Percentiles rank a stretch among this genome's conserved stretches.
phyloP scores from a whole-genome alignment of 2,797 vertebrate species.

The Xiphorhynchus erythropygius region DNA sequence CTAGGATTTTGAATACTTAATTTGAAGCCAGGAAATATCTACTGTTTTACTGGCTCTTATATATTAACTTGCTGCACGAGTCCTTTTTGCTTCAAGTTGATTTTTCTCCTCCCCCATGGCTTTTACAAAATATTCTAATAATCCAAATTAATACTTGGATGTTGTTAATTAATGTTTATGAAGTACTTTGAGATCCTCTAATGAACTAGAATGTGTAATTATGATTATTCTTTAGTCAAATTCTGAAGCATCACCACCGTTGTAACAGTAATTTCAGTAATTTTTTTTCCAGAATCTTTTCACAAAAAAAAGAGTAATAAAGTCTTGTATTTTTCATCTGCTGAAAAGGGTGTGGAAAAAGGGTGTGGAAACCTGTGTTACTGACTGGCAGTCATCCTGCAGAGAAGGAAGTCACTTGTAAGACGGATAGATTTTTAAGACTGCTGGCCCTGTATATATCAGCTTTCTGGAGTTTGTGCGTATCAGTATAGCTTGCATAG shows the following conservation, averaged over 20 bases:
- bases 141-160: slow-evolving; percentile 43
- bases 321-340: neutral
- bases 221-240: slow-evolving; percentile 30
- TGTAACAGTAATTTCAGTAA: neutral
- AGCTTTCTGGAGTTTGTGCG: neutral
- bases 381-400: neutral
- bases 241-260: neutral
- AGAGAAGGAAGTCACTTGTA: neutral
- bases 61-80: slow-evolving; percentile 11
- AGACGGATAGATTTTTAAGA: neutral
- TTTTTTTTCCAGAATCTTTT: neutral
- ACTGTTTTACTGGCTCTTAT: neutral
- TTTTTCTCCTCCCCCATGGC: slow-evolving; percentile 1
- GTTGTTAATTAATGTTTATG: slow-evolving; percentile 48
- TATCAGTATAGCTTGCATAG: neutral
- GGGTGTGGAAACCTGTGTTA: neutral
- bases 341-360: neutral
- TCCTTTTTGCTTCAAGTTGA: slow-evolving; percentile 36
- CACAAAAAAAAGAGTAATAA: neutral
- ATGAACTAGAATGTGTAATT: slow-evolving; percentile 45
- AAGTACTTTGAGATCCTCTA: slow-evolving; percentile 49
- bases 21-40: neutral
- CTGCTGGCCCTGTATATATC: neutral
- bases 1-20: slow-evolving; percentile 1
- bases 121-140: slow-evolving; percentile 47